Evolutionary conservation across 2,113 vertebrate species (phyloP).

Genomic region (Leucoraja erinaceus): DNA sequence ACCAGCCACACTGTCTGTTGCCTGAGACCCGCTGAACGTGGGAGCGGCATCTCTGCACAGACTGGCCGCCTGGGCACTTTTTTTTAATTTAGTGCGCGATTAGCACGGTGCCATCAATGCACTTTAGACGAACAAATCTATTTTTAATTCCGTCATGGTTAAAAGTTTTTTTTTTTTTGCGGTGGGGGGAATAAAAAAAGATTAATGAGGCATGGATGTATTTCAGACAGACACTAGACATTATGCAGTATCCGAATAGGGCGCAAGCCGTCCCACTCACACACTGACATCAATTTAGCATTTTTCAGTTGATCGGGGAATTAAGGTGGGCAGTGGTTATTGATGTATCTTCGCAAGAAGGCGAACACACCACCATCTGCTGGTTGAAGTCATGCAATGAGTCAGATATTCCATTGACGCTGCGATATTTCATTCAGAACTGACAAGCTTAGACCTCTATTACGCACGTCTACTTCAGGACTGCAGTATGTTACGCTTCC

Average conservation of each 20-base stretch:
- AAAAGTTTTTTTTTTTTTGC: background rate
- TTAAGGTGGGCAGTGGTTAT: background rate
- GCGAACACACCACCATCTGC: constrained; percentile 27
- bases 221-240: background rate
- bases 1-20: background rate
- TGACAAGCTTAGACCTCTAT: background rate
- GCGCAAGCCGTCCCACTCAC: no score
- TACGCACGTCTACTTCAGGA: constrained; percentile 14
- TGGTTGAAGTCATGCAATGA: constrained; percentile 25
- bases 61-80: background rate
- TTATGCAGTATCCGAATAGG: background rate
- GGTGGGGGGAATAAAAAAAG: background rate
- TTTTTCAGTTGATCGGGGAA: constrained; percentile 8
- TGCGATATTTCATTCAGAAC: background rate
- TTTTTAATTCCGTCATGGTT: background rate
- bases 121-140: background rate
- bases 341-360: background rate
- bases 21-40: background rate
- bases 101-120: background rate
- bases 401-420: constrained; percentile 2
- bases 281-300: background rate
- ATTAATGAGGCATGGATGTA: no score
- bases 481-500: background rate
- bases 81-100: no score
- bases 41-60: background rate